Evolutionary conservation across 2,888 invertebrate genomes (phyloP).

Genomic region (Ganaspis brasiliensis): DNA sequence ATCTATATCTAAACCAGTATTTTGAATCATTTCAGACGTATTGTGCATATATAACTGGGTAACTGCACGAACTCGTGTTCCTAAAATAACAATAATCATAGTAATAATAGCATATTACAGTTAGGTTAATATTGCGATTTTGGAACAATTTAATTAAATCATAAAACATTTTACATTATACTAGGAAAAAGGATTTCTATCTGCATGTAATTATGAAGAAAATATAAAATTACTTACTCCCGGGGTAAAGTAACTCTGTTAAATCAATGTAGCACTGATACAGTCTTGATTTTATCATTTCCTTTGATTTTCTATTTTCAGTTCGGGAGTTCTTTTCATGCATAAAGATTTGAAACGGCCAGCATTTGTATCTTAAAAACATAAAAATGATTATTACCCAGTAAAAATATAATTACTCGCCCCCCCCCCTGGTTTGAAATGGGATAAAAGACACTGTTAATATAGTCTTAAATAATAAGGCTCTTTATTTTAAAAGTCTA

Average conservation of each 20-base stretch:
- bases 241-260: slow-evolving; percentile 72
- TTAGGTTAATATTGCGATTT: no score
- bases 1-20: background rate
- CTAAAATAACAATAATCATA: slow-evolving; percentile 61
- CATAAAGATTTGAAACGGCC: slow-evolving; percentile 71
- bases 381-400: no score
- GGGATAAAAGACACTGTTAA: no score
- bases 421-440: no score
- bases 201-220: slow-evolving; percentile 48
- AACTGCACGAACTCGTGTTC: background rate
- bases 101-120: slow-evolving; percentile 63
- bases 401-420: no score
- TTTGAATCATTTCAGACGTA: slow-evolving; percentile 54
- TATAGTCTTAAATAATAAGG: no score
- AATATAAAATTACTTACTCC: slow-evolving; percentile 64
- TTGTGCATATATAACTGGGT: slow-evolving; percentile 62
- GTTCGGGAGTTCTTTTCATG: slow-evolving; percentile 38
- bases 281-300: background rate
- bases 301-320: slow-evolving; percentile 47
- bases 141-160: no score
- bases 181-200: no score
- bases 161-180: no score
- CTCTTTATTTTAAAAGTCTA: no score
- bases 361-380: slow-evolving; percentile 65
- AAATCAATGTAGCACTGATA: slow-evolving; percentile 62